Evolutionary conservation across 2,888 invertebrate genomes (phyloP), one percentile per base, ranked within the genome.

Genomic region (Neoitamus cyanurus): DNA sequence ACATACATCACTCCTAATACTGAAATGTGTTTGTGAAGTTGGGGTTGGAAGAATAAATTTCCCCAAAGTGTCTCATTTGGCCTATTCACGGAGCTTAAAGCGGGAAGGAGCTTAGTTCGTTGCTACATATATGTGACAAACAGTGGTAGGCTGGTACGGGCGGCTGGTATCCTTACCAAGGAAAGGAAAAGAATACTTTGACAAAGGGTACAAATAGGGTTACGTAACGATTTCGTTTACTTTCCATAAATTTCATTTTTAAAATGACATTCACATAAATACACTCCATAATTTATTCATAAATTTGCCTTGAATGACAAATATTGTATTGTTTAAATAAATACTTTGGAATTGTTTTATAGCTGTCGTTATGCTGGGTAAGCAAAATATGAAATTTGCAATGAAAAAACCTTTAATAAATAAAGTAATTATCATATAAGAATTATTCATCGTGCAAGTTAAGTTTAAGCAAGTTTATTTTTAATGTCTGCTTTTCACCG

Each of bases 241-340:
- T 82, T 58, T 69, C 69, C 82, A 82, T 82, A 82, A 82, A 82
- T 82, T 68, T 82, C 82, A 82, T 82, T 82, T 83, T 83, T 83
- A 72, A 83, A 83, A 68, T 72, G 83, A 83, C 83, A 83, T 83
- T 83, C 83, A 83, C 72, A 83, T 83, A 72, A 83, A 42, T 42
- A 83, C 72, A 83, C 72, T 30, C 72, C 83, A 83, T 83, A 83
- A 83, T 83, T 83, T 83, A 83, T 83, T 83, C 83, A 83, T 72
- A 83, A 83, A 83, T 83, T 83, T 70, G 20, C 70, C 70, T 20
- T 42, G 72, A 83, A 83, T 83, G 48, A 83, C 72, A 83, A 83
- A 83, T 83, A 83, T 46, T 83, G 72, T 31, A 42, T 46, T 72
- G 69, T 70, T n/a, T 46, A 70, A 72, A 48, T 72, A 72, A 70